Conservation (phyloP, 2,888 invertebrate species). For the Agrilus biguttatus region DNA sequence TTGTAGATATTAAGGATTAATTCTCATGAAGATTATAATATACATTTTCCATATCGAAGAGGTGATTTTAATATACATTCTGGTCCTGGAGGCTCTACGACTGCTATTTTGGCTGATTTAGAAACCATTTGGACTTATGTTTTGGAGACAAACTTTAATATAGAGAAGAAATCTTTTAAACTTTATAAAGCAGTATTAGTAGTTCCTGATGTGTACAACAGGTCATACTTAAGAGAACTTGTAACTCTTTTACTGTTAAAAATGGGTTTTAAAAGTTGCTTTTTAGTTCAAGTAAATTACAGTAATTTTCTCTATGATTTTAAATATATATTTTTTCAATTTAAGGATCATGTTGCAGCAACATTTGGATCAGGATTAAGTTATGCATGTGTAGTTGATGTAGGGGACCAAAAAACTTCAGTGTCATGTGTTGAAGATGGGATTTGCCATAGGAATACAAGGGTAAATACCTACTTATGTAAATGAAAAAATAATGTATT, state of each 20-base stretch:
- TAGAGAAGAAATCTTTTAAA: constrained; percentile 52
- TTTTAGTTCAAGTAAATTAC: constrained; percentile 57
- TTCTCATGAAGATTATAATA: constrained; percentile 58
- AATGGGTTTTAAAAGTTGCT: constrained; percentile 76
- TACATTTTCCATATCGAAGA: constrained; percentile 79
- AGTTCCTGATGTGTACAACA: constrained; percentile 79
- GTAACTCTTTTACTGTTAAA: constrained; percentile 65
- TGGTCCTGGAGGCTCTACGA: constrained; percentile 73
- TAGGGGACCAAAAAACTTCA: constrained; percentile 91
- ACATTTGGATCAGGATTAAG: constrained; percentile 73
- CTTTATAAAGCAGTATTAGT: constrained; percentile 77
- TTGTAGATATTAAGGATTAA: constrained; percentile 46
- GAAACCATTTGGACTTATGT: constrained; percentile 80
- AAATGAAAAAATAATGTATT: too few species aligned
- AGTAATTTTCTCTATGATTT: constrained; percentile 11
- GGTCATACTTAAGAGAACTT: constrained; percentile 71
- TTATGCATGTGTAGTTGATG: constrained; percentile 87
- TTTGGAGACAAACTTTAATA: constrained; percentile 61
- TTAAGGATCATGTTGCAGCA: constrained; percentile 69
- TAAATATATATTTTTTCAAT: constrained; percentile 51
- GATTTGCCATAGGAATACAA: constrained; percentile 76
- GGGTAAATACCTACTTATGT: constrained; percentile 32
- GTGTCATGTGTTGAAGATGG: constrained; percentile 95
- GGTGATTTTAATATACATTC: constrained; percentile 79
- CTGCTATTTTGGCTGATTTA: constrained; percentile 69